Percentiles rank a stretch among this genome's conserved stretches.
phyloP scores from a whole-genome alignment of 2,888 invertebrate genomes.

The Antitype chi region DNA sequence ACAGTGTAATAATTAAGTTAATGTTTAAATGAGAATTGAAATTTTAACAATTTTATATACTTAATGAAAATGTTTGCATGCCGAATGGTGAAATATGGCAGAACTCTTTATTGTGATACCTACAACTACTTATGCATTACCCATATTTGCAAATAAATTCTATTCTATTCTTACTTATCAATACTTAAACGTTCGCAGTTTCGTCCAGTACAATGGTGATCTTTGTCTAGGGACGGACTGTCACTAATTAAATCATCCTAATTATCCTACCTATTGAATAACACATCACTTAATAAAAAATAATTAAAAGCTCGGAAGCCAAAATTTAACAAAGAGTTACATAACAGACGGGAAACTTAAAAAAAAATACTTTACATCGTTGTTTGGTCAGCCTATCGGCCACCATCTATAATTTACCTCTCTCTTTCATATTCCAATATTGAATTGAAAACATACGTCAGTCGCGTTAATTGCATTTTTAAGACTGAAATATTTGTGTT shows the following conservation, averaged over 20 bases:
- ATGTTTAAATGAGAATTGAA: too few species aligned
- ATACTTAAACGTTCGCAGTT: background rate
- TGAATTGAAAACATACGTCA: conserved; percentile 27
- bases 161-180: too few species aligned
- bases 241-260: background rate
- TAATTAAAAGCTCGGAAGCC: background rate
- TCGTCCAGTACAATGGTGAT: background rate
- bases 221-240: background rate
- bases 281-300: background rate
- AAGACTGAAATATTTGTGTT: conserved; percentile 26
- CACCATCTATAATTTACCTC: background rate
- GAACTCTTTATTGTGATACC: too few species aligned
- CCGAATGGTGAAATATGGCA: too few species aligned
- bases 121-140: too few species aligned
- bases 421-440: conserved; percentile 16
- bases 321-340: conserved; percentile 7
- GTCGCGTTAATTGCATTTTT: conserved; percentile 29
- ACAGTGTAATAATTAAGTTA: too few species aligned
- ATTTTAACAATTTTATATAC: too few species aligned
- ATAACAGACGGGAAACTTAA: background rate
- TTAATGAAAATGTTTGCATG: too few species aligned
- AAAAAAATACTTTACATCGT: background rate
- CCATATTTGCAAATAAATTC: too few species aligned
- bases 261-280: background rate
- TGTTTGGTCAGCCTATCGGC: background rate